Base-by-base conservation (phyloP, 2,113 vertebrate genomes). In the Reinhardtius hippoglossoides region DNA sequence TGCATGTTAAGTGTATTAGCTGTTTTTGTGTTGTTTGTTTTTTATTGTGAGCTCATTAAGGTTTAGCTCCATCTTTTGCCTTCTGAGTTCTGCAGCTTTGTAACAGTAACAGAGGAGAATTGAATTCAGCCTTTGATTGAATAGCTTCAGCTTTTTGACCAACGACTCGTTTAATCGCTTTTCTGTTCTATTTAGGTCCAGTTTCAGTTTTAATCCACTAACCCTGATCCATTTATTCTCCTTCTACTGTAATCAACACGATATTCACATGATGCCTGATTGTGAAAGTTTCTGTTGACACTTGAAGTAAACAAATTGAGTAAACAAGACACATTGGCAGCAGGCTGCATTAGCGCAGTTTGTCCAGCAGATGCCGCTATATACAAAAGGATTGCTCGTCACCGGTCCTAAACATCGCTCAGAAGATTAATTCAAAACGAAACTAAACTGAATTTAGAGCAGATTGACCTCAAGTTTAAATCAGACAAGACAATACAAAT, bases 281-380 rank as follows among this genome's bases (percentile, higher is more conserved):
- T 52, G 8, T 52, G 2, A 15, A 4, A 1, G 9, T 35, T 26
- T 46, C 13, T 62, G 4, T 54, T 67, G 26, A 65, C 48, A 26
- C 5, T 31, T 58, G 12, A 50, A 6, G 14, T 7, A 16, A 9
- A 54, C 20, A 5, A 7, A 20, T 15, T 31, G 1, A 54, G 10
- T 14, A 0, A 40, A 21, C 21, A 12, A 23, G n/a, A 56, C 15
- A 1, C 5, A 18, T 20, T 54, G 5, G 8, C 1, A 24, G 1
- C 1, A 21, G 18, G 16, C 0, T 78, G 82, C 13, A 78, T 26
- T 64, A 3, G n/a, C 46, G 3, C 2, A 9, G 1, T 1, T 12
- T 40, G 37, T 78, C 87, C 91, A 87, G 68, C 46, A 92, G 92
- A 59, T 84, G 89, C 3, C 35, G 67, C 79, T 83, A 12, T 76